Base-by-base conservation (phyloP, 1,140 invertebrate species). In the Drosophila malerkotliana region DNA sequence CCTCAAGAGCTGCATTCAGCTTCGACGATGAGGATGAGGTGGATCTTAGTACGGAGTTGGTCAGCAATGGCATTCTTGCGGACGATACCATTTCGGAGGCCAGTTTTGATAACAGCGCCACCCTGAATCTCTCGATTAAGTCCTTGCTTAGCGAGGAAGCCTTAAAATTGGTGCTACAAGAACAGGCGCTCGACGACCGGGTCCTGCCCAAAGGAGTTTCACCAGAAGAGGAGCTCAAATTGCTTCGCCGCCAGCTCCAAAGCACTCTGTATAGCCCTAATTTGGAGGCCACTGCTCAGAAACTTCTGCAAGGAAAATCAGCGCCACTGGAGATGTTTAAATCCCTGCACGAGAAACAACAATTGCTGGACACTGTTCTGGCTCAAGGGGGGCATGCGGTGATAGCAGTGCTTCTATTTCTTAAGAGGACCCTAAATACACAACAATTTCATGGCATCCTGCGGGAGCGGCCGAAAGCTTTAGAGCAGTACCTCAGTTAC, bases 401-500 rank as follows among this genome's bases (percentile, higher is more conserved):
- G 37, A 81, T 94, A 55, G 92, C 92, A 30, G 94, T 94, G 71
- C 79, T 94, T 0, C 63, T 94, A 0, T 94, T 94, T 60, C 81
- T 94, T 1, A 93, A 93, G 24, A 92, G 93, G 72, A 94, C 94
- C 0, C 63, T 94, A 0, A 93, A 94, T 63, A 91, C 92, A 37
- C 92, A 92, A 56, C 64, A 94, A 12, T 93, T 94, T 4, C 91
- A 93, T 59, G 92, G 93, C 45, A 74, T 94, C 12, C 73, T 94
- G 0, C 82, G 92, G 4, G 91, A 92, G 15, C 88, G 93, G 44
- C 92, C 93, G 0, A 67, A 92, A 7, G 94, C 94, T 0, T 77
- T 94, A 2, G 92, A 93, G 60, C 93, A 94, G 73, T 94, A 94
- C 73, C 92, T 94, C 9, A 92, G 93, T 44, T 94, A 93, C 74